These are phyloP conservation scores for Odontamblyopus rebecca DNA, from an alignment of 2,797 vertebrate genomes.

Conservation along the genomic window DNA sequence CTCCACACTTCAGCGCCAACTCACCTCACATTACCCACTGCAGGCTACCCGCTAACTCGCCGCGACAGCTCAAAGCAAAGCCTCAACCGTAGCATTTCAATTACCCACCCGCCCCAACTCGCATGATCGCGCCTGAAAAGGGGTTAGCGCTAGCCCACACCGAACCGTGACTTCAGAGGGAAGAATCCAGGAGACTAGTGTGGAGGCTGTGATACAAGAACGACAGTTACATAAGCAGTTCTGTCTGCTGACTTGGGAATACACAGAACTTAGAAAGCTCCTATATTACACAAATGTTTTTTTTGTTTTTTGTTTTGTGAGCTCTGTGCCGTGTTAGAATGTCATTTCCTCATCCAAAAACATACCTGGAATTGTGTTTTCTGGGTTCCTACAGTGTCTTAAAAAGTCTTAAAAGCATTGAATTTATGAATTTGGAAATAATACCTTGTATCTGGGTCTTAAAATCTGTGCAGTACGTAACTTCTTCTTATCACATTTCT, in stretches of 20 bases:
- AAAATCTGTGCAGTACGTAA: no score
- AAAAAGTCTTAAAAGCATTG: no score
- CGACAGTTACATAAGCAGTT: neutral
- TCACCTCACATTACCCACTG: slow-evolving; percentile 70
- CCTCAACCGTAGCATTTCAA: slow-evolving; percentile 72
- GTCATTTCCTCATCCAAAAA: no score
- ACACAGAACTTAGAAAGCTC: neutral
- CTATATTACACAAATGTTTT: neutral
- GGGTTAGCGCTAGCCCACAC: slow-evolving; percentile 21
- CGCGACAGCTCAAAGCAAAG: slow-evolving; percentile 74
- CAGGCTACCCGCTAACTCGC: slow-evolving; percentile 59
- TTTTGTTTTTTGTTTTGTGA: no score
- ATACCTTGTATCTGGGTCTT: no score
- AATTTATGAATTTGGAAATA: no score
- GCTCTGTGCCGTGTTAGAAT: no score
- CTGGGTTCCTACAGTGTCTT: no score
- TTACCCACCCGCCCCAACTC: slow-evolving; percentile 49
- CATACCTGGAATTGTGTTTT: no score
- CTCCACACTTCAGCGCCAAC: slow-evolving; percentile 61
- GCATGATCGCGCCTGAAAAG: slow-evolving; percentile 17
- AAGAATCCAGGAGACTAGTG: neutral
- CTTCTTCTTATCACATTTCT: no score
- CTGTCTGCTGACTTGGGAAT: neutral
- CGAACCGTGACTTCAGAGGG: neutral
- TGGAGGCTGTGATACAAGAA: neutral